phyloP scores from a whole-genome alignment of 2,113 vertebrate genomes.

The Calidris pugnax region DNA sequence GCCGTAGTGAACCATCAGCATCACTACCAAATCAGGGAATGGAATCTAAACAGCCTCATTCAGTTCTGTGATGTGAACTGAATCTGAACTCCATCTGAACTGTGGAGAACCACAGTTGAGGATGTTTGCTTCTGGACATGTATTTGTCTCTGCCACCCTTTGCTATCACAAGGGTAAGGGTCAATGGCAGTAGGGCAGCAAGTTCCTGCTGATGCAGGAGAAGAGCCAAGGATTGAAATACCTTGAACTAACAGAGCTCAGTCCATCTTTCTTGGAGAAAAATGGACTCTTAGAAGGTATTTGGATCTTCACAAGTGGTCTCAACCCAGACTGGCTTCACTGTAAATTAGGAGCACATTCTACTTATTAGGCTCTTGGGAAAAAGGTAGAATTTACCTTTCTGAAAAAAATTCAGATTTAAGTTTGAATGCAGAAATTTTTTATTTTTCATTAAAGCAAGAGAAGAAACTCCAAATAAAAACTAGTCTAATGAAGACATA shows the following conservation, averaged over 20 bases:
- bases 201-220: background rate
- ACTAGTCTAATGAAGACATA: background rate
- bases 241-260: background rate
- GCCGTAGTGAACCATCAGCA: background rate
- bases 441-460: background rate
- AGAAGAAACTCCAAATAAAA: background rate
- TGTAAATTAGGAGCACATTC: background rate
- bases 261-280: background rate
- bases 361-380: background rate
- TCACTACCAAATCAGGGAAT: background rate
- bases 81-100: too few relatives aligned
- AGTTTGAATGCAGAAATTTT: background rate
- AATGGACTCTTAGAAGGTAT: background rate
- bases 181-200: background rate
- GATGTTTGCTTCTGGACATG: background rate
- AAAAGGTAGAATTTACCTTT: background rate
- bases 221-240: background rate
- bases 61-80: background rate
- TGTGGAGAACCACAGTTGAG: background rate
- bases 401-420: background rate
- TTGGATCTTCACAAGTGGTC: background rate
- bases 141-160: background rate
- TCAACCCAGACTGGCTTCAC: background rate
- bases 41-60: background rate
- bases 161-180: background rate